Evolutionary conservation across 2,113 vertebrate species (phyloP).

Genomic region (Mixornis gularis): DNA sequence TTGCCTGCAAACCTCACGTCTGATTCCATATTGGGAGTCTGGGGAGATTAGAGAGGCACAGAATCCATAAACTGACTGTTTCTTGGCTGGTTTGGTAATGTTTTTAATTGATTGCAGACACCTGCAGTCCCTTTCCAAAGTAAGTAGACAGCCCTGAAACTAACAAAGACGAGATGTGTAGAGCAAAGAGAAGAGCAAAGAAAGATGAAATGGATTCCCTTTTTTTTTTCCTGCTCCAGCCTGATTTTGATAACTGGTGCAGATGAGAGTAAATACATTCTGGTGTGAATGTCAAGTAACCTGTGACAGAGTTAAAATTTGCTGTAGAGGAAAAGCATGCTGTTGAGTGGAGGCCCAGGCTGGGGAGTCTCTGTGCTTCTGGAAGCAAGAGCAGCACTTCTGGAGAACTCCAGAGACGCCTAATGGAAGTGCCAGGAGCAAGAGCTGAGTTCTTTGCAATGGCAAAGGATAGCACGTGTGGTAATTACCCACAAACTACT

Average conservation of each 20-base stretch:
- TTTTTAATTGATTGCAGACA: slow-evolving; percentile 9
- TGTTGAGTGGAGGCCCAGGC: not conserved
- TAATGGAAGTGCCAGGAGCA: not conserved
- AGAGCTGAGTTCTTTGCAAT: not conserved
- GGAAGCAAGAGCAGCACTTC: not conserved
- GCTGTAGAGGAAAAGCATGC: not conserved
- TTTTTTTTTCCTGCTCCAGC: not conserved
- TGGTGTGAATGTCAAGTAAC: not conserved
- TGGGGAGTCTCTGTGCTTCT: not conserved
- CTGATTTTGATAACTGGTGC: not conserved
- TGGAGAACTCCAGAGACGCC: not conserved
- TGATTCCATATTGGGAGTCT: not conserved
- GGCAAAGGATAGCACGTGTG: not conserved
- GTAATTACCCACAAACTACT: not conserved
- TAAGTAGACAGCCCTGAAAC: not conserved
- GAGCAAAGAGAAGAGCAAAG: not conserved
- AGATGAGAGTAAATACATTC: not conserved
- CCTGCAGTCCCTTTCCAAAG: not conserved
- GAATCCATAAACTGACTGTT: not conserved
- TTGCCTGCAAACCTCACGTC: not conserved
- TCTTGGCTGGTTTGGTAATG: not conserved
- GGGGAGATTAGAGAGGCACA: not conserved
- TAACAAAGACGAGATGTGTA: not conserved
- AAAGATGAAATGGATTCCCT: not conserved
- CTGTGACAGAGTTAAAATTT: not conserved